Evolutionary conservation across 1,140 invertebrate genomes (phyloP), one percentile per base, ranked within the genome.

Genomic region (Spodoptera litura): DNA sequence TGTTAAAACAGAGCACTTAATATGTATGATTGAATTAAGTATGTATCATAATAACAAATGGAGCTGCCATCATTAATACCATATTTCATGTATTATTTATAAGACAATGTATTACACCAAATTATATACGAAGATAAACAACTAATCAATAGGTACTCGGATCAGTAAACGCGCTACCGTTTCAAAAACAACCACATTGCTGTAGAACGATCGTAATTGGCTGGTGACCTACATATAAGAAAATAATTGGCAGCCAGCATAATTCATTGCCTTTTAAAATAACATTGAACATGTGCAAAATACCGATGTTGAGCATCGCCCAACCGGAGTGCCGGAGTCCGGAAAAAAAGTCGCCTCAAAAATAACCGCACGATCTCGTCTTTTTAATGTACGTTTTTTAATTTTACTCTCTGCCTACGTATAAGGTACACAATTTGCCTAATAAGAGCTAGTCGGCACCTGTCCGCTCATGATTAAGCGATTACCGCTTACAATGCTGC

Each of bases 381-480:
- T 70, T 70, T 44, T 70, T 70, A 70, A 70, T 70, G 12, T 66
- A 20, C 55, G 49, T 62, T 59, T 75, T 75, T 74, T 52, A 64
- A 56, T 62, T 75, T 62, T 44, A 44, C 38, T 44, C 38, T 77
- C 61, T 58, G 27, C 15, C 25, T 27, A 56, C 74, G 49, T 66
- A 77, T 68, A 77, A 31, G 74, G 74, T 49, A 58, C 25, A 64
- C 73, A 27, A 79, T 72, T 81, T 78, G 59, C 78, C 75, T 82
- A 80, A 78, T 78, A 82, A 44, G 80, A 64, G 44, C 61, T 75
- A 70, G 62, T 44, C 52, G 73, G 55, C 81, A 81, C 70, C 78
- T 82, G 81, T 71, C 74, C 31, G 71, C 51, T 80, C 27, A 31
- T 82, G 81, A 85, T 82, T 82, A 85, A 82, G 83, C 81, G 81